Conservation (phyloP, 1,140 invertebrate species). For the Zaprionus capensis region DNA sequence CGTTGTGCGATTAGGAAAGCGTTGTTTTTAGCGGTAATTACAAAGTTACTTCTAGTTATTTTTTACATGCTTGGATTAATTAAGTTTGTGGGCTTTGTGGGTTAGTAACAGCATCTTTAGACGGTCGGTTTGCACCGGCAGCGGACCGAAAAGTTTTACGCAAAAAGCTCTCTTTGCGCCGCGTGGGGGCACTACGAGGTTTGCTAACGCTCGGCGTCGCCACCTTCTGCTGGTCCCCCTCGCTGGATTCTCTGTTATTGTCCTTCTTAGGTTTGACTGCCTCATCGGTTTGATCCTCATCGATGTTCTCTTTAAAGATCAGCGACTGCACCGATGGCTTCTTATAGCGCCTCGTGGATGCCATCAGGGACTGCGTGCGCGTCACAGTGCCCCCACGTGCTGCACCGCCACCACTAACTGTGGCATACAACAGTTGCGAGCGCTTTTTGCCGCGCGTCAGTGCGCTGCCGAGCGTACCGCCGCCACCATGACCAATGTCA, state of each 20-base stretch:
- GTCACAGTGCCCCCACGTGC: slow-evolving; percentile 53
- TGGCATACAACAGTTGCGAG: slow-evolving; percentile 67
- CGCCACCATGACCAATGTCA: slow-evolving; percentile 35
- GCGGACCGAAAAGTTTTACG: slow-evolving; percentile 78
- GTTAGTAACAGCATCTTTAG: slow-evolving; percentile 74
- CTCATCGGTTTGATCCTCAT: slow-evolving; percentile 24
- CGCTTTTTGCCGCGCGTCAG: slow-evolving; percentile 77
- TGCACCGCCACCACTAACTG: slow-evolving; percentile 43
- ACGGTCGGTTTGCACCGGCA: slow-evolving; percentile 58
- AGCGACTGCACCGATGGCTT: slow-evolving; percentile 56
- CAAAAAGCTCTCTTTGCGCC: slow-evolving; percentile 82
- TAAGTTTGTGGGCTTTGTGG: slow-evolving; percentile 29
- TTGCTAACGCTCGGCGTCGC: not conserved
- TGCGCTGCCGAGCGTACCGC: slow-evolving; percentile 73
- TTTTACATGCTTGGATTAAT: slow-evolving; percentile 38
- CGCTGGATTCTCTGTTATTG: not conserved
- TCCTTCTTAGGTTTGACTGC: not conserved
- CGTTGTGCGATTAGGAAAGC: slow-evolving; percentile 20
- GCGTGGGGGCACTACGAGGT: slow-evolving; percentile 38
- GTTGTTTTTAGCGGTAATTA: slow-evolving; percentile 19
- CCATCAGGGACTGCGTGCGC: slow-evolving; percentile 68
- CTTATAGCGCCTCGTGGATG: slow-evolving; percentile 55
- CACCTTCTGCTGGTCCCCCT: not conserved
- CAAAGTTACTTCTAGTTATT: slow-evolving; percentile 18
- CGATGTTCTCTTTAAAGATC: slow-evolving; percentile 25